Base-by-base conservation (phyloP, 2,888 invertebrate genomes). In the Cephus pulcher region DNA sequence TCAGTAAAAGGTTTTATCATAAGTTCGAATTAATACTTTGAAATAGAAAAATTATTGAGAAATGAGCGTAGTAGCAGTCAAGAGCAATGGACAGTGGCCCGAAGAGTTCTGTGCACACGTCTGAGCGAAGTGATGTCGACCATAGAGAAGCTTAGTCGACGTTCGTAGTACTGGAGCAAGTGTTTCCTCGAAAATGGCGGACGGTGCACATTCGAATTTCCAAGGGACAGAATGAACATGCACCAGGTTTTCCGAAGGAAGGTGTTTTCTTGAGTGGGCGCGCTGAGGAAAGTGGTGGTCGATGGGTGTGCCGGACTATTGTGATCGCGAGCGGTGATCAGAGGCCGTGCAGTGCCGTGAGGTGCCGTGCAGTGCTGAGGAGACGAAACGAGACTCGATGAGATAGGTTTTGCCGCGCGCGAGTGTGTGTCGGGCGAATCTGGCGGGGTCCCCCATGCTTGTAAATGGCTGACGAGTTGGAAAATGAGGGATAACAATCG, bases 381-480 rank as follows among this genome's bases (percentile, higher is more conserved):
- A 40, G 40, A 40, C 40, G 40, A 15, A 40, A 40, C 40, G 15
- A 78, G 73, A 82, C 76, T 77, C 79, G 69, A 79, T 78, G 79
- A 80, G 75, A 73, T 76, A 76, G 77, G 73, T 80, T 83, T 83
- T 83, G 82, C 83, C 83, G 82, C 83, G 83, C 82, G 81, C 82
- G 77, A 76, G 79, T 81, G 77, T 79, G 30, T 37, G 40, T 75
- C 80, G 80, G 82, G 80, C 82, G 83, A 88, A 85, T 86, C 86
- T 85, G 86, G 87, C 88, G 86, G 88, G 88, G 84, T 84, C 86
- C 87, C 83, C 85, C 87, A 85, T 87, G 85, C 80, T 87, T 82
- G 84, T 83, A 86, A 89, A 89, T 87, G 89, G 87, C 89, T 87
- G 88, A 88, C 85, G 85, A 84, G 83, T 83, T 83, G 83, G 84